Evolutionary conservation across 2,888 invertebrate genomes (phyloP), one percentile per base, ranked within the genome.

Genomic region (Drosophila ezoana): DNA sequence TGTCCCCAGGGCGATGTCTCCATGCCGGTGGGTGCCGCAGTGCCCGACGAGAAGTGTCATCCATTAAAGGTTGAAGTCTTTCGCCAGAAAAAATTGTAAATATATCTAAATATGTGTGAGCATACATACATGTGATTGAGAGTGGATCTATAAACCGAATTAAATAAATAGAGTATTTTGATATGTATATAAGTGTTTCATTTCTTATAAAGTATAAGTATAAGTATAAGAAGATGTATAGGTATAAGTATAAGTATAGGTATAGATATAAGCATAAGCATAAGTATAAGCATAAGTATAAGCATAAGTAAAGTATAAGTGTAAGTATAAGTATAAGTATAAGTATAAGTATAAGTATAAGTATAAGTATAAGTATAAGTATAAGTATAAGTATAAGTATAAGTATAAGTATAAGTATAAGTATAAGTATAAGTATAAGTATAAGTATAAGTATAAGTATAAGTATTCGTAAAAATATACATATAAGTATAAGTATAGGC

Each of bases 1-100:
- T 93, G 93, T 67, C 93, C 93, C 1, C 93, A 93, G 41, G 93
- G 93, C 1, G 93, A 93, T 82, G 93, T 93, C 3, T 93, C 93
- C 1, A 87, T 92, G 35, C 79, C 91, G 2, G 92, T 93, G 5
- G 93, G 93, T 0, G 72, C 90, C 38, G 79, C 79, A 20, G 91
- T 93, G 8, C 93, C 93, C 3, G 93, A 93, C 23, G 82, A 90
- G 9, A 88, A 88, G 14, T 93, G 93, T 37, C 90, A 92, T 81
- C 92, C 93, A 1, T 69, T 93, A 3, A 90, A 90, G 70, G 93
- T 92, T 1, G 92, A 93, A 80, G 69, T 93, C 3, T 93, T 91
- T 67, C 89, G 92, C 23, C 75, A 76, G 53, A 90, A 90, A 32
- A 66, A 63, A 65, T 16, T 9, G 1, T 0, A 8, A 9, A 38